phyloP scores from a whole-genome alignment of 2,888 invertebrate genomes.

The Acleris holmiana region DNA sequence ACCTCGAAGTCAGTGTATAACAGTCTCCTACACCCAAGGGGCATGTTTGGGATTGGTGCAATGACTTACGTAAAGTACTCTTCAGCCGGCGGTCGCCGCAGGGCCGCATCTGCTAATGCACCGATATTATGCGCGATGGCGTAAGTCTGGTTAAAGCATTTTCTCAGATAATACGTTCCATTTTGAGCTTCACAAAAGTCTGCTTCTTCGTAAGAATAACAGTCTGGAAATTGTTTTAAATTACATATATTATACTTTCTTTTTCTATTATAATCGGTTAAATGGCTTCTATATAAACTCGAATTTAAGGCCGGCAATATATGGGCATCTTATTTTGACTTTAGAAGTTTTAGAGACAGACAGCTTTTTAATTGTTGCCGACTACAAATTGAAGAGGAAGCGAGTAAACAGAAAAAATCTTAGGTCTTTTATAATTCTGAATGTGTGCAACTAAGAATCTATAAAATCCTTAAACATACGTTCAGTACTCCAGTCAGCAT shows the following conservation, averaged over 20 bases:
- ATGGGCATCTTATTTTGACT: too few relatives aligned
- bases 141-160: slow-evolving; percentile 85
- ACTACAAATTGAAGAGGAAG: too few relatives aligned
- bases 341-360: too few relatives aligned
- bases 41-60: slow-evolving; percentile 16
- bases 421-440: too few relatives aligned
- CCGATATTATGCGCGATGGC: slow-evolving; percentile 82
- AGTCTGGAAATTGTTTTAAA: slow-evolving; percentile 70
- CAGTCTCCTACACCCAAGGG: neutral
- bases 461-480: slow-evolving; percentile 66
- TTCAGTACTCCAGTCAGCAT: slow-evolving; percentile 88
- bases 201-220: slow-evolving; percentile 87
- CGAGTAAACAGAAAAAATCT: too few relatives aligned
- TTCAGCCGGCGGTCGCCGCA: slow-evolving; percentile 88
- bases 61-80: slow-evolving; percentile 88
- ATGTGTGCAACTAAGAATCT: too few relatives aligned
- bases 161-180: slow-evolving; percentile 86
- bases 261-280: too few relatives aligned
- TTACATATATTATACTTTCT: slow-evolving; percentile 2
- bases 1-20: slow-evolving; percentile 6
- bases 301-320: too few relatives aligned
- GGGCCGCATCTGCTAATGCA: slow-evolving; percentile 80
- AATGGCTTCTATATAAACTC: too few relatives aligned
- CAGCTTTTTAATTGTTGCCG: too few relatives aligned
- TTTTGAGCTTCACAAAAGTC: slow-evolving; percentile 85